Evolutionary conservation across 2,113 vertebrate species (phyloP).

Genomic region (Psilopogon haemacephalus): DNA sequence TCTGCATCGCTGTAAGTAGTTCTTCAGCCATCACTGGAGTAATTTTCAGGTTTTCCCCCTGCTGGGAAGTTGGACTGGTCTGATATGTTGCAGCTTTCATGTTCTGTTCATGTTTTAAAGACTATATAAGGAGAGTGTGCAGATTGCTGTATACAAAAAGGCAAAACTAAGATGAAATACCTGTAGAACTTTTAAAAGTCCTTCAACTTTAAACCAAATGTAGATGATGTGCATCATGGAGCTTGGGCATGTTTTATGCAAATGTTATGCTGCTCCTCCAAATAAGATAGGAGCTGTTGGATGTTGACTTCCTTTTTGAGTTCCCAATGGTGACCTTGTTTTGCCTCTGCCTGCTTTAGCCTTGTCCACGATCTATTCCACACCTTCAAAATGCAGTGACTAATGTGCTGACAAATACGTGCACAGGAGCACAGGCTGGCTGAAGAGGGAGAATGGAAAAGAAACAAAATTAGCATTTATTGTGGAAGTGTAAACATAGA

Average conservation of each 20-base stretch:
- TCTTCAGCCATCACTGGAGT: not conserved
- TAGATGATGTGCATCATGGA: not conserved
- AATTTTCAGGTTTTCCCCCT: not conserved
- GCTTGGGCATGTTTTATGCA: not conserved
- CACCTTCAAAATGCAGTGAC: not conserved
- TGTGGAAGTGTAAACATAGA: not conserved
- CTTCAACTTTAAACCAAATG: not conserved
- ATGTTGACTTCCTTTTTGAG: not conserved
- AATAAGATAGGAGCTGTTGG: not conserved
- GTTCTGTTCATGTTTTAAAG: not conserved
- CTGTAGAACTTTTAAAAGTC: not conserved
- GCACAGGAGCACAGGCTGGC: not conserved
- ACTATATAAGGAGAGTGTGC: not conserved
- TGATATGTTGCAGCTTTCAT: not conserved
- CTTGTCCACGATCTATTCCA: not conserved
- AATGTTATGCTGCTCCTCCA: not conserved
- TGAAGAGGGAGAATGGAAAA: not conserved
- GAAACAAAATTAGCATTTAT: not conserved
- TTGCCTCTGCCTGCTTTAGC: not conserved
- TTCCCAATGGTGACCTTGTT: rapidly evolving
- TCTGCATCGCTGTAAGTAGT: not conserved
- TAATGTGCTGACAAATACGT: not conserved
- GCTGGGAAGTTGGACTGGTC: not conserved
- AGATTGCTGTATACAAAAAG: not conserved
- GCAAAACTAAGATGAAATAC: not conserved